Base-by-base conservation (phyloP, 2,797 vertebrate species). In the Coracias cyanogaster region DNA sequence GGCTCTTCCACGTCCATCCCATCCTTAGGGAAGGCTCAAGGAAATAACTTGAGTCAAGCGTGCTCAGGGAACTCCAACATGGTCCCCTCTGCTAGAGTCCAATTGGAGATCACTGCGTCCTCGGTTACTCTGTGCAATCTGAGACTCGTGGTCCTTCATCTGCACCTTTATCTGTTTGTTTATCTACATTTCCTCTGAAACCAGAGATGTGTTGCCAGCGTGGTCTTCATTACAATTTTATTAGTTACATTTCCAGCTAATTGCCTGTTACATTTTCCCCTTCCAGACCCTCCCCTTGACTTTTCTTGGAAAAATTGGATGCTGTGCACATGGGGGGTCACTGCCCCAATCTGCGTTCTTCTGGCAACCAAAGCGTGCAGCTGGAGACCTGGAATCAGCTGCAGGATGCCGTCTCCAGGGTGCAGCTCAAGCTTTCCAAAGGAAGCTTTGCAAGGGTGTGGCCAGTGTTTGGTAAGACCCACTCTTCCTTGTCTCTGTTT, bases 371-470 rank as follows among this genome's bases (percentile, higher is more conserved):
- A 45, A n/a, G 8, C 1, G 10, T 77, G 51, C 66, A 88, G 65
- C 80, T 78, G 84, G 60, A 79, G 49, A 88, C 51, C 35, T 37
- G 84, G 45, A 48, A 20, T 41, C 37, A 10, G 26, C 65, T 51
- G 16, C 37, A 8, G 21, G 0, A 0, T 31, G 33, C 39, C 0
- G 5, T 26, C 80, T 26, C n/a, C 2, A 2, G 60, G 55, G 48
- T 17, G 14, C 49, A 45, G 83, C 54, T 83, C 49, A 49, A 54
- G 76, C 48, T 46, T 82, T 54, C 87, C 84, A 58, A 45, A 49
- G 60, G 80, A 88, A 60, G 79, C 43, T 81, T 77, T 81, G 64
- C 0, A 9, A 76, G 60, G 79, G 58, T 20, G 69, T 41, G 49
- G 41, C 33, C 39, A 18, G 49, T 9, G n/a, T 12, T 60, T 69